These are phyloP conservation scores for Diorhabda sublineata DNA, from an alignment of 1,140 invertebrate genomes.

Conservation along the genomic window DNA sequence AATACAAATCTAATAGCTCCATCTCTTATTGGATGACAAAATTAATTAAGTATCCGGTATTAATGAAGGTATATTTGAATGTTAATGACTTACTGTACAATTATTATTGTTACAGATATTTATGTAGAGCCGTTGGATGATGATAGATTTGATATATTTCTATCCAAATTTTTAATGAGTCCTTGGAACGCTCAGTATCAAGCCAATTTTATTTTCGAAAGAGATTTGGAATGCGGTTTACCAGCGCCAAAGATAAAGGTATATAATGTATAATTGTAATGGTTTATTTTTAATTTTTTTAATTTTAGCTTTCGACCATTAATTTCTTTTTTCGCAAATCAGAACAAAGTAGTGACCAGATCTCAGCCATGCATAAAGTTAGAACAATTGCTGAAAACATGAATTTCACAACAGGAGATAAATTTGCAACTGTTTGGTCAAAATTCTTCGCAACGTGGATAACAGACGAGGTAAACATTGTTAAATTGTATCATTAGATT, in stretches of 20 bases:
- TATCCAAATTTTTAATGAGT: constrained; percentile 70
- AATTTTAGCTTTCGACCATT: constrained; percentile 52
- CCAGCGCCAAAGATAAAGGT: constrained; percentile 55
- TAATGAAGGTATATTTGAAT: no score
- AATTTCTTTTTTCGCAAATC: constrained; percentile 61
- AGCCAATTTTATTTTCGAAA: constrained; percentile 61
- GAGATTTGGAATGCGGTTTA: constrained; percentile 58
- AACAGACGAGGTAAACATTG: constrained; percentile 62
- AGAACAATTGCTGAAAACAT: constrained; percentile 54
- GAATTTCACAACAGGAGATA: constrained; percentile 57
- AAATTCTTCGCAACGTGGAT: constrained; percentile 70
- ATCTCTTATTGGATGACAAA: no score
- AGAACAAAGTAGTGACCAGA: constrained; percentile 58
- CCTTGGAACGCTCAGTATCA: constrained; percentile 63
- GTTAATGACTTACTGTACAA: no score
- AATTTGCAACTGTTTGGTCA: constrained; percentile 63
- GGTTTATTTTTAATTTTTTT: not conserved
- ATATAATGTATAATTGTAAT: constrained; percentile 34
- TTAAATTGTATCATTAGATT: not conserved
- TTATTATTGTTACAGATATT: constrained; percentile 45
- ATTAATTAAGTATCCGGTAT: no score
- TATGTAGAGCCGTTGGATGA: constrained; percentile 49
- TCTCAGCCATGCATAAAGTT: constrained; percentile 68
- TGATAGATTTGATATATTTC: constrained; percentile 55
- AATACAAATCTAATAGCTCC: no score